Evolutionary conservation across 2,113 vertebrate species (phyloP), one percentile per base, ranked within the genome.

Genomic region (Isurus oxyrinchus): DNA sequence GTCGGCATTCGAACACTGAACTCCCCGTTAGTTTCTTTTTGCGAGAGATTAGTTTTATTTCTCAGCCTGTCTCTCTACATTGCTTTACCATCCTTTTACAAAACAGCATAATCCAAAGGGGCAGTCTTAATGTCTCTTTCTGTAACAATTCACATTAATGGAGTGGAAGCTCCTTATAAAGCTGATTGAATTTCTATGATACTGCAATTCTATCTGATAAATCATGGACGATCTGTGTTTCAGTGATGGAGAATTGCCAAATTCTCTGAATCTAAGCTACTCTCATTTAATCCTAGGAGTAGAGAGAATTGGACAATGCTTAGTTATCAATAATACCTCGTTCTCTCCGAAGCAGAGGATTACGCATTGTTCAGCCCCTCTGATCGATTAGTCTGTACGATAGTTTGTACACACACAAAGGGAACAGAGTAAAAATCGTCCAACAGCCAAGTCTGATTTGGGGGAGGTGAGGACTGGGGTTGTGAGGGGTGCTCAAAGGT

Each of bases 321-420:
- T 21, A 27, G 19, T 88, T 88, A 55, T 88, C 86, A 53, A 49
- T 49, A 53, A 88, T 88, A 88, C 19, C 19, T 27, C 55, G 86
- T n/a, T 87, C 19, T 25, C 44, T 87, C 25, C 25, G 23, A 53
- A 19, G 86, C 86, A 87, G 40, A 87, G 23, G 53, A 11, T 49
- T 87, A 10, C 19, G 5, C 2, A 25, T 25, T 87, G 86, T 27
- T 44, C 44, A 87, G 40, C 5, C 25, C 44, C 44, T 53, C 44
- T 25, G 25, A 53, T 44, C 25, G 16, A 87, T 23, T 96, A 96
- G 96, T 96, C 97, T 87, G 59, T 31, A 57, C 49, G 95, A 96
- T 49, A 49, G 44, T 49, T 1, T 49, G 44, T 76, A 66, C 53
- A 96, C 94, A 44, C 25, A 14, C 44, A 53, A n/a, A n/a, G 53